Evolutionary conservation across 37 sponge, comb jelly and placozoan genomes (phyloP).

Genomic region (Diacarnus erythraeanus): DNA sequence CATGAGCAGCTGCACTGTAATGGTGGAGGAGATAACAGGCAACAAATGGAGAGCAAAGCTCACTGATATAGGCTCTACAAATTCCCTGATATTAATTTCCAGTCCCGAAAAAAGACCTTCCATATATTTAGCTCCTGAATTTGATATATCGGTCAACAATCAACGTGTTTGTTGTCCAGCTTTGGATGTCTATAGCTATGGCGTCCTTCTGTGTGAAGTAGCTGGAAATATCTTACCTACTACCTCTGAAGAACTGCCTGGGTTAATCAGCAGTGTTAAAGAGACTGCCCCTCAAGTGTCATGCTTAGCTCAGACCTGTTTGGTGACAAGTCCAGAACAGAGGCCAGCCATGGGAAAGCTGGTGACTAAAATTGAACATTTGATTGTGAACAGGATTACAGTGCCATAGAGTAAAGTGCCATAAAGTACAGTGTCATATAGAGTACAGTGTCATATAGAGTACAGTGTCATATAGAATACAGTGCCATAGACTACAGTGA

Average conservation of each 20-base stretch:
- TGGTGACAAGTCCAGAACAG: background rate
- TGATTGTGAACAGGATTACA: background rate
- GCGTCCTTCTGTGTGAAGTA: constrained; percentile 50
- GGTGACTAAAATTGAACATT: background rate
- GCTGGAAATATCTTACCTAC: background rate
- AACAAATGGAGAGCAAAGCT: constrained; percentile 67
- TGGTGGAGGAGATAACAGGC: constrained; percentile 26
- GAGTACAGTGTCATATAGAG: too few relatives aligned
- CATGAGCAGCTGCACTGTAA: constrained; percentile 66
- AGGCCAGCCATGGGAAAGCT: background rate
- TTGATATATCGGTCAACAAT: background rate
- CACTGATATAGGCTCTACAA: constrained; percentile 69
- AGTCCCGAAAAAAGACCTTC: constrained; percentile 47
- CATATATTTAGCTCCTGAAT: constrained; percentile 70
- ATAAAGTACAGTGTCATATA: too few relatives aligned
- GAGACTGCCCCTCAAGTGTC: background rate
- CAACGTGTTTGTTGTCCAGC: constrained; percentile 18
- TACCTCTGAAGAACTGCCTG: background rate
- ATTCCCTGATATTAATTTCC: background rate
- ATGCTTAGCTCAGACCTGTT: background rate
- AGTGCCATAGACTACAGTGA: too few relatives aligned
- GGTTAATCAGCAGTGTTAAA: background rate
- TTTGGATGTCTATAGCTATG: constrained; percentile 75
- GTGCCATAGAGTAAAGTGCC: background rate
- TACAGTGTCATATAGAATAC: too few relatives aligned